Evolutionary conservation across 2,888 invertebrate genomes (phyloP).

Genomic region (Cheiracanthium punctorium): DNA sequence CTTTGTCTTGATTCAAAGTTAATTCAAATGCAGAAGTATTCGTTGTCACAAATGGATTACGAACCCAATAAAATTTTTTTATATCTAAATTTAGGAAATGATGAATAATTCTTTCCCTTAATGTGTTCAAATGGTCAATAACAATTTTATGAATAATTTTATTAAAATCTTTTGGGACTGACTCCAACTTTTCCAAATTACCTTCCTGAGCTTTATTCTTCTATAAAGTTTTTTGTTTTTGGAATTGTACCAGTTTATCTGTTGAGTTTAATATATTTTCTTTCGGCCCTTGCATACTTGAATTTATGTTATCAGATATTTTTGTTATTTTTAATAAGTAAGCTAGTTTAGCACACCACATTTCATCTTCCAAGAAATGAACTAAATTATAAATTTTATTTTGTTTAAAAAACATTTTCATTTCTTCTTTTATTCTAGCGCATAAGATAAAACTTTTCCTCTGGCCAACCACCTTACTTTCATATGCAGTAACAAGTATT

Average conservation of each 20-base stretch:
- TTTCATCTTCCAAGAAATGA: background rate
- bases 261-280: constrained; percentile 26
- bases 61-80: background rate
- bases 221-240: constrained; percentile 7
- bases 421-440: background rate
- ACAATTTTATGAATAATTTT: constrained; percentile 16
- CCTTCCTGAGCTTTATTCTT: constrained; percentile 11
- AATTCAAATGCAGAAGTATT: background rate
- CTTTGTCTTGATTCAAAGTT: background rate
- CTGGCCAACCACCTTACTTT: no score
- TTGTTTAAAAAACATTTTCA: background rate
- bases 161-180: constrained; percentile 10
- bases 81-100: background rate
- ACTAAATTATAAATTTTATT: background rate
- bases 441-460: no score
- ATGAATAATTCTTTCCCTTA: background rate
- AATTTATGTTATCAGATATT: constrained; percentile 8
- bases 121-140: background rate
- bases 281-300: constrained; percentile 17
- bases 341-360: constrained; percentile 8
- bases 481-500: no score
- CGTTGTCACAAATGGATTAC: background rate
- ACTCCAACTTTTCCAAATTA: background rate
- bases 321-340: background rate
- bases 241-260: constrained; percentile 14